Base-by-base conservation (phyloP, 2,113 vertebrate species). In the Phodopus roborovskii region DNA sequence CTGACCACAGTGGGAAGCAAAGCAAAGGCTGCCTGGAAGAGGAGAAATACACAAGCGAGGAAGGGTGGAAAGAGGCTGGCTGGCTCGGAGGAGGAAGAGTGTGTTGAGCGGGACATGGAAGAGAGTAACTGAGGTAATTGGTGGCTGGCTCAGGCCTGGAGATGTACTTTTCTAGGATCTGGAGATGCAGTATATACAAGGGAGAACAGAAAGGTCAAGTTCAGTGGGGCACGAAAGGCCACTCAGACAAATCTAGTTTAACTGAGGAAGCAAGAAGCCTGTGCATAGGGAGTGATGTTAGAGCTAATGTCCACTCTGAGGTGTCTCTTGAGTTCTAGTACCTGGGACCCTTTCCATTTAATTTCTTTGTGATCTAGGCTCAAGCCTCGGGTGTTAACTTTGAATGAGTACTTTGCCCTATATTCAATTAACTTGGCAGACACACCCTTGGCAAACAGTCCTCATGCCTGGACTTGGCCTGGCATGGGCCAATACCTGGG, bases 371-470 rank as follows among this genome's bases (percentile, higher is more conserved):
- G 92, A 53, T 48, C 22, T 83, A 79, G 50, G 56, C 78, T 95
- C 70, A 91, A 95, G 58, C 36, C 79, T 66, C 95, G 82, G 83
- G 74, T 86, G 56, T 79, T 95, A 90, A 88, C 56, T 96, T 96
- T 75, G 91, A 86, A 79, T 90, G 88, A 86, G 93, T 93, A 45
- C 56, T 97, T 93, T 96, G 91, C 64, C 24, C 30, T 77, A 92
- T 30, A 94, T 90, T n/a, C 73, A 91, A 42, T 93, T 87, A 92
- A 93, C 83, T 96, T 97, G 87, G 86, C 82, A 95, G 92, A 89
- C 39, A 48, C 78, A 94, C 88, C 78, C 50, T 95, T 39, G 20
- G 74, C 83, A 95, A 96, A 96, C 64, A 91, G 30, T 96, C 56
- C 84, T 79, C 90, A 64, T 58, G 28, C 81, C 92, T 90, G 50